Evolutionary conservation across 2,888 invertebrate species (phyloP), one percentile per base, ranked within the genome.

Genomic region (Aporophyla nigra): DNA sequence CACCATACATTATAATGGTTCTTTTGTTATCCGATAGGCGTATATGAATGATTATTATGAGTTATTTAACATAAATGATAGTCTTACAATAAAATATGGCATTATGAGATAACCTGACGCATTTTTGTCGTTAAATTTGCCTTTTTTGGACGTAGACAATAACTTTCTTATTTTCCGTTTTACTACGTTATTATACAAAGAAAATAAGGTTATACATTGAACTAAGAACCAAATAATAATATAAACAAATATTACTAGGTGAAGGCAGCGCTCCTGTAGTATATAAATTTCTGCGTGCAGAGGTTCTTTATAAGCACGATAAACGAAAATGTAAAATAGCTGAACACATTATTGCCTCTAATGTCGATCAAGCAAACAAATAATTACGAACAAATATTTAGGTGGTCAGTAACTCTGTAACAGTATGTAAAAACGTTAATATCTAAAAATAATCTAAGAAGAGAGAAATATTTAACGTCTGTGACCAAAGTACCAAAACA

Each of bases 21-120:
- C 70, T 73, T 84, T 80, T 82, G 70, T 84, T 76, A 58, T 54
- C n/a, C 43, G 54, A 73, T 78, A 76, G 67, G 70, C 74, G n/a
- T 76, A 63, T 76, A 56, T 75, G 54, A 68, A 77, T 58, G 46
- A 62, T 74, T 79, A 59, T 27, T 62, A 68, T 71, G 62, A 71
- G 56, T 71, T 74, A 73, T 67, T 76, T 76, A 53, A 53, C 54
- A 74, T 78, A 77, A 77, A 72, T 76, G 19, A 58, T 78, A 16
- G 19, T 46, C 46, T 74, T 68, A 87, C 61, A 79, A 87, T 87
- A 78, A 77, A 72, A 53, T 74, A 67, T 54, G 27, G 53, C 12
- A 56, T 61, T 58, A 74, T 53, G 63, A 53, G 16, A 10, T 59
- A 43, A 59, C 33, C 65, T 51, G 78, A 61, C 7, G 27, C 16